A percentile compares a stretch with the other conserved stretches of the same genome.
phyloP scores from a whole-genome alignment of 2,888 invertebrate species.

The Xylota segnis region DNA sequence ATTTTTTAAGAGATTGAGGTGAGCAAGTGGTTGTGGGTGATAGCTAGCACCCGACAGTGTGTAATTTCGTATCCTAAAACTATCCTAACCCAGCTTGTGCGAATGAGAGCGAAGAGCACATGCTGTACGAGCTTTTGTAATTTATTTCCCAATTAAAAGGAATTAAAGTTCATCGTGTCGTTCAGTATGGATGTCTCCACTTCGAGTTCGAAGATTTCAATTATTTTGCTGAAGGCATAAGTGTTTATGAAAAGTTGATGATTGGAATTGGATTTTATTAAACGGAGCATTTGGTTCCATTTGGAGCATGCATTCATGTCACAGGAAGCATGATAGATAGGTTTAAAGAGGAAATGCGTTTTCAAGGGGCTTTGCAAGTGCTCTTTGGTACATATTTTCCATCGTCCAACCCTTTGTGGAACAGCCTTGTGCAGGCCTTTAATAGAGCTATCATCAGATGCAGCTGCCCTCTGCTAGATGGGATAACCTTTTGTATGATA shows the following conservation, averaged over 20 bases:
- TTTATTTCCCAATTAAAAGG: conserved; percentile 74
- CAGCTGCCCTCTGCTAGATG: too few species aligned
- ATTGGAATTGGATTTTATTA: conserved; percentile 20
- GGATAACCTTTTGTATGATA: too few species aligned
- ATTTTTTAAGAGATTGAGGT: conserved; percentile 11
- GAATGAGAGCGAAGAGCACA: conserved; percentile 17
- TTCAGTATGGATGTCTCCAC: conserved; percentile 51
- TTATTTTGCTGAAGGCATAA: conserved; percentile 6
- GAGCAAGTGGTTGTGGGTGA: neutral
- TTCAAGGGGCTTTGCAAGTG: too few species aligned
- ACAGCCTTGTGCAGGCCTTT: too few species aligned
- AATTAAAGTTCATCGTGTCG: conserved; percentile 70
- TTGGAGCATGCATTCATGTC: neutral
- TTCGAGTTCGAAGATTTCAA: conserved; percentile 43
- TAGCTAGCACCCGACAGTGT: too few species aligned
- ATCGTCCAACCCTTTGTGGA: too few species aligned
- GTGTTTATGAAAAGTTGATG: conserved; percentile 12
- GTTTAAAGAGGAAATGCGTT: too few species aligned
- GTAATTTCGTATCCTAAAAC: too few species aligned
- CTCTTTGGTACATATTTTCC: too few species aligned
- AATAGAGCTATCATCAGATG: too few species aligned
- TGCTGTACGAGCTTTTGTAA: conserved; percentile 65
- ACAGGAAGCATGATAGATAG: neutral
- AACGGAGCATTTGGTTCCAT: neutral
- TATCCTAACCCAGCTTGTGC: neutral